Evolutionary conservation across 2,888 invertebrate species (phyloP).

Genomic region (Maniola hyperantus): DNA sequence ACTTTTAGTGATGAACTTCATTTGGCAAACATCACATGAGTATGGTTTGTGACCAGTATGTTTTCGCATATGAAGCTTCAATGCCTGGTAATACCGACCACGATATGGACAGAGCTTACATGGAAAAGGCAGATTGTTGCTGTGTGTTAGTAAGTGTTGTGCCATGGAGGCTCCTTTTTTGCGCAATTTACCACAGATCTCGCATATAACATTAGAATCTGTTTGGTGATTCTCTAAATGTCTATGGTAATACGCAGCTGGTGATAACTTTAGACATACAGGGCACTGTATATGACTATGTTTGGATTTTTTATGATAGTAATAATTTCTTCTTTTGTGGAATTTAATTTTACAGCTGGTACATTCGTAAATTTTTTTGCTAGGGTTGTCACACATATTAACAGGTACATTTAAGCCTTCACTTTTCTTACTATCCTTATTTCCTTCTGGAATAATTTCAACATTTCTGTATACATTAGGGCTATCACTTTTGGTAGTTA

Average conservation of each 20-base stretch:
- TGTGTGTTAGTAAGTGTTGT: slow-evolving; percentile 58
- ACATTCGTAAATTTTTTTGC: slow-evolving; percentile 14
- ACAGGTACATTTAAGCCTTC: not conserved
- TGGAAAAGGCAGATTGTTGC: slow-evolving; percentile 55
- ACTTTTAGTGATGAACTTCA: slow-evolving; percentile 59
- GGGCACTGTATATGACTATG: slow-evolving; percentile 49
- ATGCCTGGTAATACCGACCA: slow-evolving; percentile 57
- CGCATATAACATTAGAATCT: slow-evolving; percentile 52
- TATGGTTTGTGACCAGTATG: slow-evolving; percentile 63
- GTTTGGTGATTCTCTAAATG: slow-evolving; percentile 51
- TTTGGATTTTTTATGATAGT: slow-evolving; percentile 47
- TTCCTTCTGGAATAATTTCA: not conserved
- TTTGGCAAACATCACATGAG: slow-evolving; percentile 58
- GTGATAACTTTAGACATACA: slow-evolving; percentile 46
- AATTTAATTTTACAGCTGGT: slow-evolving; percentile 37
- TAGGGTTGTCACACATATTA: not conserved
- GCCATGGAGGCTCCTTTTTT: slow-evolving; percentile 61
- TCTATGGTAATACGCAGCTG: slow-evolving; percentile 48
- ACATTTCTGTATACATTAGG: not conserved
- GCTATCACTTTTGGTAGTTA: not conserved
- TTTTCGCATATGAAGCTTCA: slow-evolving; percentile 60
- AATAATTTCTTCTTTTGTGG: slow-evolving; percentile 40
- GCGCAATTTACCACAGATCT: slow-evolving; percentile 62
- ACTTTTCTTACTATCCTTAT: not conserved
- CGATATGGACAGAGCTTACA: slow-evolving; percentile 61